These are phyloP conservation scores for Nothocercus nigrocapillus DNA, from an alignment of 2,113 vertebrate species.

Conservation along the genomic window DNA sequence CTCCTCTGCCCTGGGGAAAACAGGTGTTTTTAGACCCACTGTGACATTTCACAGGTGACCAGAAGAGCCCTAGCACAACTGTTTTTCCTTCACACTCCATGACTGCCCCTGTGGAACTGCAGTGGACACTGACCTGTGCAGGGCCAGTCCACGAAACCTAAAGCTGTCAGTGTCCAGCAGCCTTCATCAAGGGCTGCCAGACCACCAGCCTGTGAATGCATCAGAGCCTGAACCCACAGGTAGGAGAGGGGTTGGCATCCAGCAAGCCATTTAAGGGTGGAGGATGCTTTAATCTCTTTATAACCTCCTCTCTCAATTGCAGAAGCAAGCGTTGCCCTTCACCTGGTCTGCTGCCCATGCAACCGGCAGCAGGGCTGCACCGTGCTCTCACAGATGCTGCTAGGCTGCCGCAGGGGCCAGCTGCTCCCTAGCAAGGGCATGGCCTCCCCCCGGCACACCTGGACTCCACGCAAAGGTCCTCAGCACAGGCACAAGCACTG, in stretches of 20 bases:
- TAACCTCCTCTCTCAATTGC: fast-evolving
- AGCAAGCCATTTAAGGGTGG: background rate
- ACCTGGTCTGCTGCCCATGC: fast-evolving
- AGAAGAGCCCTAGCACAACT: background rate
- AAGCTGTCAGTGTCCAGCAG: background rate
- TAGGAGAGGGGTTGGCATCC: background rate
- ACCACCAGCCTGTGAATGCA: background rate
- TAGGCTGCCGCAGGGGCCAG: background rate
- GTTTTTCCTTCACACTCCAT: background rate
- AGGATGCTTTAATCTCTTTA: background rate
- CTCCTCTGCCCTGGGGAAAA: background rate
- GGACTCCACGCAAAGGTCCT: background rate
- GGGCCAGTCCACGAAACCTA: background rate
- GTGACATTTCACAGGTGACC: background rate
- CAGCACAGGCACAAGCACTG: background rate
- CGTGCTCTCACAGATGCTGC: background rate
- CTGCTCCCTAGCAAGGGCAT: background rate
- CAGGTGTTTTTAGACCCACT: background rate
- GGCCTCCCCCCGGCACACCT: fast-evolving
- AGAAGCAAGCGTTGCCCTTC: background rate
- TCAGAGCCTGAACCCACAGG: background rate
- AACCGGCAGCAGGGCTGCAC: background rate
- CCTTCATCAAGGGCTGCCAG: too few species aligned
- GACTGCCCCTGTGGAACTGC: background rate
- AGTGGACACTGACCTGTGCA: background rate